Percentiles rank a stretch among this genome's conserved stretches.
phyloP scores from a whole-genome alignment of 2,888 invertebrate species.

The Drosophila formosana region DNA sequence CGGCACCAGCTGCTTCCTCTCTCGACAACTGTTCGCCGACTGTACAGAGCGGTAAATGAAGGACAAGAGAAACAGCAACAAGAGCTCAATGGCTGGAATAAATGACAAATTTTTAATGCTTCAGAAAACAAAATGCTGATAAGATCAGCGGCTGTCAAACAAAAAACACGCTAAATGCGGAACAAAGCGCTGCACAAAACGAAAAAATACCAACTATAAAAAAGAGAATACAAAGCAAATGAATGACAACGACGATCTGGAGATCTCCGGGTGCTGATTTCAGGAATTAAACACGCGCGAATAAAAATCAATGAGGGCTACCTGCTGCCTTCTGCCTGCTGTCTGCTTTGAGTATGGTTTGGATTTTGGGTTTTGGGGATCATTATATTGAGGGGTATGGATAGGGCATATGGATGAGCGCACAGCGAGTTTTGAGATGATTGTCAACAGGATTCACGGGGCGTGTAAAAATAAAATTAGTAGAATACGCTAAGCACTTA shows the following conservation, averaged over 20 bases:
- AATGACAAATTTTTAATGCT: slow-evolving; percentile 81
- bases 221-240: slow-evolving; percentile 48
- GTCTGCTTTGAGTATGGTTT: slow-evolving; percentile 24
- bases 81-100: slow-evolving; percentile 49
- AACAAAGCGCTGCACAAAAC: slow-evolving; percentile 68
- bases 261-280: slow-evolving; percentile 76
- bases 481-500: slow-evolving; percentile 73
- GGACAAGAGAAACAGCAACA: slow-evolving; percentile 41
- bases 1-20: slow-evolving; percentile 70
- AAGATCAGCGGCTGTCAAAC: slow-evolving; percentile 77
- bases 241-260: slow-evolving; percentile 69
- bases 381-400: slow-evolving; percentile 24
- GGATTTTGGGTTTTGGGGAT: slow-evolving; percentile 22
- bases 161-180: slow-evolving; percentile 47
- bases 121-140: slow-evolving; percentile 76
- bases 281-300: slow-evolving; percentile 78
- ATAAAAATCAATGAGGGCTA: slow-evolving; percentile 75
- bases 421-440: slow-evolving; percentile 56
- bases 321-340: slow-evolving; percentile 52
- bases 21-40: slow-evolving; percentile 22
- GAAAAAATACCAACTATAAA: slow-evolving; percentile 18
- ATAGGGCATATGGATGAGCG: slow-evolving; percentile 60
- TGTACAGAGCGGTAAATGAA: slow-evolving; percentile 31
- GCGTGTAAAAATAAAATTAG: slow-evolving; percentile 72
- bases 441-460: slow-evolving; percentile 69